Conservation (phyloP, 2,113 vertebrate genomes). For the Rattus norvegicus region GRCr8 NC_086026.1:97075501-97076000, state of each 20-base stretch:
- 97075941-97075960: neutral
- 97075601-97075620: neutral
- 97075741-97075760: neutral
- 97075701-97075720: neutral
- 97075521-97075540: neutral
- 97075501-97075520: neutral
- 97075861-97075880: neutral
- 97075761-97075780: neutral
- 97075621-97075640: no score
- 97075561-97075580: neutral
- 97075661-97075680: neutral
- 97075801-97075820: neutral
- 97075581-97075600: neutral
- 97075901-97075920: neutral
- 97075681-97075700: neutral
- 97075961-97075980: neutral
- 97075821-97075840: neutral
- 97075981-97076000: neutral
- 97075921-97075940: neutral
- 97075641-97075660: neutral
- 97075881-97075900: neutral
- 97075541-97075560: neutral
- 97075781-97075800: neutral
- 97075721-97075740: neutral
- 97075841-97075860: neutral